Conservation (phyloP, 2,113 vertebrate genomes). For the Gallinago paraguaiae region DNA sequence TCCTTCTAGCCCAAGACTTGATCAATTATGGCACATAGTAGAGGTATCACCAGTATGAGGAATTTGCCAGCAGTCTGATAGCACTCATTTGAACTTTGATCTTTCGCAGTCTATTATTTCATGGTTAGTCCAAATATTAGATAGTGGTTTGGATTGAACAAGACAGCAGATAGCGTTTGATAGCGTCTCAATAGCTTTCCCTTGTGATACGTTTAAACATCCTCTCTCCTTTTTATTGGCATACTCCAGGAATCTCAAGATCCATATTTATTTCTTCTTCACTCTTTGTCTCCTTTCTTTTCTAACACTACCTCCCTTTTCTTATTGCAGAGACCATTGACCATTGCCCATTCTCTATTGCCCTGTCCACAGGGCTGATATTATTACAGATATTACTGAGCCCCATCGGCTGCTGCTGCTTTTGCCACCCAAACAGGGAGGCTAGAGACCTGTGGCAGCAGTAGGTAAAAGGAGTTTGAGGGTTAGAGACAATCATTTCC, state of each 20-base stretch:
- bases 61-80: not conserved
- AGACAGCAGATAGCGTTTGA: not conserved
- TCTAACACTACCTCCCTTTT: not conserved
- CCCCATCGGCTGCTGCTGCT: not conserved
- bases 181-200: not conserved
- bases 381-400: not conserved
- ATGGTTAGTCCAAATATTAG: not conserved
- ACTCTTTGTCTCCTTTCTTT: not conserved
- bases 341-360: not conserved
- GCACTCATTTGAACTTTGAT: not conserved
- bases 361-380: not conserved
- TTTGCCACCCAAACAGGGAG: not conserved
- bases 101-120: not conserved
- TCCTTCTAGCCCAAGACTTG: not conserved
- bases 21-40: not conserved
- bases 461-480: not conserved
- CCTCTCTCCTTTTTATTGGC: not conserved
- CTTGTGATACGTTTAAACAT: not conserved
- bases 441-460: not conserved
- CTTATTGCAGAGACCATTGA: not conserved
- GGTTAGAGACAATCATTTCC: not conserved
- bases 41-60: not conserved
- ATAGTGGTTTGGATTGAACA: not conserved
- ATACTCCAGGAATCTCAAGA: not conserved
- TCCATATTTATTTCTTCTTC: not conserved